Evolutionary conservation across 2,797 vertebrate genomes (phyloP).

Genomic region (Channa striata): DNA sequence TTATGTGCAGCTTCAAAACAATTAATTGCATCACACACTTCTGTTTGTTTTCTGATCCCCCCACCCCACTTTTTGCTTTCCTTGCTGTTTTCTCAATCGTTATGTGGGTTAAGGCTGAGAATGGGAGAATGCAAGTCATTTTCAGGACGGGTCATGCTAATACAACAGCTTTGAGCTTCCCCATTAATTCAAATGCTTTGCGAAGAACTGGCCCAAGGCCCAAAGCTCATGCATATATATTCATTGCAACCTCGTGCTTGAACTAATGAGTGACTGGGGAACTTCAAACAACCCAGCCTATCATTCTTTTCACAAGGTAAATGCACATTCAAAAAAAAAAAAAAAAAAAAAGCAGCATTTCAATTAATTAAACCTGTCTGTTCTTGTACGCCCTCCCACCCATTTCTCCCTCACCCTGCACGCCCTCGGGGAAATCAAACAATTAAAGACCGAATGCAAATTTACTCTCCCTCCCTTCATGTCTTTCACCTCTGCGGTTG

Average conservation of each 20-base stretch:
- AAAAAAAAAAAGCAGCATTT: constrained; percentile 53
- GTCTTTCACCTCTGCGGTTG: constrained; percentile 41
- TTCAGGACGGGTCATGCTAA: constrained; percentile 56
- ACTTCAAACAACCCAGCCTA: constrained; percentile 73
- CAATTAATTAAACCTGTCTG: constrained; percentile 75
- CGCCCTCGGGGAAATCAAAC: constrained; percentile 66
- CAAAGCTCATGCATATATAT: constrained; percentile 67
- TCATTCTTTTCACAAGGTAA: constrained; percentile 72
- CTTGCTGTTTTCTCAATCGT: constrained; percentile 10
- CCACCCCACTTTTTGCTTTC: not conserved
- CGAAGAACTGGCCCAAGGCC: constrained; percentile 58
- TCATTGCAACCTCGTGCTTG: constrained; percentile 62
- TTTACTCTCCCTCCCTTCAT: constrained; percentile 37
- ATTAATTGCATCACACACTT: constrained; percentile 35
- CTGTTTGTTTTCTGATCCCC: not conserved
- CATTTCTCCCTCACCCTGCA: constrained; percentile 16
- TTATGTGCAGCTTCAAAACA: constrained; percentile 30
- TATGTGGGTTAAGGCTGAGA: constrained; percentile 36
- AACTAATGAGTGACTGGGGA: constrained; percentile 76
- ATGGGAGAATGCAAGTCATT: constrained; percentile 51
- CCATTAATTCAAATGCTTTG: constrained; percentile 68
- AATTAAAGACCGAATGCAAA: constrained; percentile 71
- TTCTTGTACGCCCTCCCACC: constrained; percentile 31
- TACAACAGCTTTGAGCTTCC: constrained; percentile 58
- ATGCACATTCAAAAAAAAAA: constrained; percentile 53